phyloP scores from a whole-genome alignment of 2,113 vertebrate genomes.

The Oncorhynchus tshawytscha region DNA sequence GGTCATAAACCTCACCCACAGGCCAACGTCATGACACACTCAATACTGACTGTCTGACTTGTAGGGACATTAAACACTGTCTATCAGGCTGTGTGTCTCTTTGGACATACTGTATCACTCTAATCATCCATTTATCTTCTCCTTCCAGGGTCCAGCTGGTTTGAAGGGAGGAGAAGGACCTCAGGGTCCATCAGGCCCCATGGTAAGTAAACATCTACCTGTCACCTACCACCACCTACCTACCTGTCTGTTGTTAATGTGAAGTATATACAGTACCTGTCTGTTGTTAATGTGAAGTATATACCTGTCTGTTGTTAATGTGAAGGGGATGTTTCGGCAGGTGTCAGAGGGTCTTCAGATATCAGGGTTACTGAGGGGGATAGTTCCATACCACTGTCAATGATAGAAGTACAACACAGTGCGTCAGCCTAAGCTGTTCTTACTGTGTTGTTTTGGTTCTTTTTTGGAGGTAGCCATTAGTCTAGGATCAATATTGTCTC shows the following conservation, averaged over 20 bases:
- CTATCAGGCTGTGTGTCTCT: not conserved
- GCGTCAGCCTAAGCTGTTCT: not conserved
- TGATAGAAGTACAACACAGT: not conserved
- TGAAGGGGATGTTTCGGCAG: conserved; percentile 22
- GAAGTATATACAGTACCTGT: no score
- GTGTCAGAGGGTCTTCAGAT: conserved; percentile 24
- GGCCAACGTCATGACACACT: no score
- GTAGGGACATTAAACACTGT: not conserved
- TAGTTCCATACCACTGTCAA: not conserved
- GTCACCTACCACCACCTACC: no score
- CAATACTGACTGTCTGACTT: no score
- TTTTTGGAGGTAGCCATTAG: not conserved
- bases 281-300: no score
- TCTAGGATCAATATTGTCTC: not conserved
- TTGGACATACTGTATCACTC: conserved; percentile 7
- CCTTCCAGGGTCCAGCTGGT: conserved; percentile 84
- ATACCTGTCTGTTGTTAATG: not conserved
- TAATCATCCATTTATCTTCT: conserved; percentile 44
- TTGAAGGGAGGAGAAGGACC: conserved; percentile 98
- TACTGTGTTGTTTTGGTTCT: not conserved
- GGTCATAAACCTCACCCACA: no score
- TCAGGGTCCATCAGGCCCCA: conserved; percentile 87
- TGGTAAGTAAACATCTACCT: conserved; percentile 76
- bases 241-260: no score
- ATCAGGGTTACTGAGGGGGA: not conserved